phyloP scores from a whole-genome alignment of 2,113 vertebrate species.

The Xiphophorus couchianus region DNA sequence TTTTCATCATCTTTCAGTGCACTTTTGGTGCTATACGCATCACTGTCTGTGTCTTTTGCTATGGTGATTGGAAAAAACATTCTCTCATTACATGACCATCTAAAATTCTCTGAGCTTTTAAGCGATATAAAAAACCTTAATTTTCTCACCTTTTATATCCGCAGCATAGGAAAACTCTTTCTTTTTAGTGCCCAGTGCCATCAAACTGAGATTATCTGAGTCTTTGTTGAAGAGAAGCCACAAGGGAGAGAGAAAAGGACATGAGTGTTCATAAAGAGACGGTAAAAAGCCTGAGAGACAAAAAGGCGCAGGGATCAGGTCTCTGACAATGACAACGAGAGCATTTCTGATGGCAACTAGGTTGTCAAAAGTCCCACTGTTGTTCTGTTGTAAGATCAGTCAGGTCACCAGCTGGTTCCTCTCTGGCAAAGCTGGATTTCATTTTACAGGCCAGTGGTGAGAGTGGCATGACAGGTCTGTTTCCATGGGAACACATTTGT shows the following conservation, averaged over 20 bases:
- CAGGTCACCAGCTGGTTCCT: slow-evolving; percentile 73
- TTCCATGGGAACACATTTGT: slow-evolving; percentile 75
- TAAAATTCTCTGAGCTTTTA: slow-evolving; percentile 19
- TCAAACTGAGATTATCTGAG: slow-evolving; percentile 38
- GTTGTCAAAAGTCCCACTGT: slow-evolving; percentile 64
- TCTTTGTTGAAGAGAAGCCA: slow-evolving; percentile 37
- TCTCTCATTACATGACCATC: slow-evolving; percentile 28
- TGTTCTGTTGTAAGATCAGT: slow-evolving; percentile 69
- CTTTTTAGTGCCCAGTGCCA: slow-evolving; percentile 43
- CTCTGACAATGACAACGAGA: slow-evolving; percentile 47
- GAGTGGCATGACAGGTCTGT: slow-evolving; percentile 68
- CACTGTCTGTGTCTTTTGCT: no score
- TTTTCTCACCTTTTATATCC: slow-evolving; percentile 36
- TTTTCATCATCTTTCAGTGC: no score
- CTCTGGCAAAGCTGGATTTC: slow-evolving; percentile 59
- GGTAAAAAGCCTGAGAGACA: slow-evolving; percentile 26
- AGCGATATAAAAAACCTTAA: slow-evolving; percentile 18
- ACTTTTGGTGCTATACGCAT: no score
- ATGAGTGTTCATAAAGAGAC: background rate
- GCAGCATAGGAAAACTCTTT: slow-evolving; percentile 21
- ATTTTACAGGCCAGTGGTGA: slow-evolving; percentile 66
- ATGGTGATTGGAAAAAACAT: background rate
- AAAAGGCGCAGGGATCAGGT: slow-evolving; percentile 31
- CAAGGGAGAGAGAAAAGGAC: slow-evolving; percentile 16
- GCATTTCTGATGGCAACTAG: slow-evolving; percentile 49